Evolutionary conservation across 2,797 vertebrate genomes (phyloP).

Genomic region (Neomorphus geoffroyi): DNA sequence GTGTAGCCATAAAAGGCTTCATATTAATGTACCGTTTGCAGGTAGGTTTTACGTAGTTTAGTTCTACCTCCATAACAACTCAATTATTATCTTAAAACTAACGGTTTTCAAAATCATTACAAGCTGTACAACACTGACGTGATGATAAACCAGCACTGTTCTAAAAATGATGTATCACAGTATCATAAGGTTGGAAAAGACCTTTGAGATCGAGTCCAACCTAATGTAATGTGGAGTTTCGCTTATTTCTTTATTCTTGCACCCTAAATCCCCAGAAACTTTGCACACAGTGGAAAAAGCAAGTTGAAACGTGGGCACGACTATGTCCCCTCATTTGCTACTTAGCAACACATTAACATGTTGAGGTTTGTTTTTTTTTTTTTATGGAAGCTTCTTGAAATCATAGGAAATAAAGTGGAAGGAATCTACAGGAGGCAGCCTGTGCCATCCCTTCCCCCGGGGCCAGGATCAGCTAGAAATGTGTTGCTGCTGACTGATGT

Average conservation of each 20-base stretch:
- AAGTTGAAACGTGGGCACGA: neutral
- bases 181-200: no score
- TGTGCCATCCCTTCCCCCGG: neutral
- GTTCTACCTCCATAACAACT: neutral
- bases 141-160: rapidly evolving
- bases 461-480: neutral
- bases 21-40: neutral
- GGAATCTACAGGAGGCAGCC: neutral
- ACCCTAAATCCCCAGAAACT: neutral
- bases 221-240: neutral
- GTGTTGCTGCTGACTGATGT: neutral
- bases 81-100: neutral
- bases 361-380: neutral
- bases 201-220: no score
- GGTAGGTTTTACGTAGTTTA: neutral
- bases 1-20: neutral
- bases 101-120: neutral
- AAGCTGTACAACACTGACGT: neutral
- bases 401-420: neutral
- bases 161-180: neutral
- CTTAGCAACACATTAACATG: neutral
- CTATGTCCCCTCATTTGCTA: neutral
- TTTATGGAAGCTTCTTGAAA: neutral
- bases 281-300: neutral
- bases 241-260: neutral